These are phyloP conservation scores for Hyposmocoma kahamanoa DNA, from an alignment of 1,140 invertebrate species.

Conservation along the genomic window DNA sequence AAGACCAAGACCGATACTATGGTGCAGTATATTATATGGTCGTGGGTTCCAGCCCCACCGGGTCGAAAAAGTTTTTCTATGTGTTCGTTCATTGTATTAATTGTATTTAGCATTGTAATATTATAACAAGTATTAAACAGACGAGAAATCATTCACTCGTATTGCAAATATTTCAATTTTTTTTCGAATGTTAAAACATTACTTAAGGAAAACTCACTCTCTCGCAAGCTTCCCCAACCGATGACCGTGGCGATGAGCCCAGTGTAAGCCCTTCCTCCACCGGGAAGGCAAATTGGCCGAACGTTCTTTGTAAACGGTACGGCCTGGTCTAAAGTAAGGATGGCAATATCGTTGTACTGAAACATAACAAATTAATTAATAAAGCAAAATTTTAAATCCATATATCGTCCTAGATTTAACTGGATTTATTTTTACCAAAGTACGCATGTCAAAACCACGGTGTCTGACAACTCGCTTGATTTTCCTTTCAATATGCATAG, in stretches of 20 bases:
- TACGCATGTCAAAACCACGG: constrained; percentile 87
- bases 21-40: no score
- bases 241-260: constrained; percentile 85
- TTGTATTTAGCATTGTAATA: no score
- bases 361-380: constrained; percentile 33
- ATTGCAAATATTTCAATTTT: no score
- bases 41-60: no score
- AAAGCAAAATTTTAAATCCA: not conserved
- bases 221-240: constrained; percentile 87
- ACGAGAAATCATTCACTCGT: no score
- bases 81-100: no score
- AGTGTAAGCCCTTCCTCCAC: constrained; percentile 75
- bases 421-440: constrained; percentile 75
- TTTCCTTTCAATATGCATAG: constrained; percentile 82
- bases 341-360: constrained; percentile 89
- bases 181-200: no score
- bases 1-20: no score
- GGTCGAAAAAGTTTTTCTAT: no score
- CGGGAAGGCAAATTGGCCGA: constrained; percentile 87
- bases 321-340: constrained; percentile 86
- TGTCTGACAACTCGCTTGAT: constrained; percentile 89
- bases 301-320: constrained; percentile 84
- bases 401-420: not conserved
- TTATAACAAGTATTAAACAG: no score
- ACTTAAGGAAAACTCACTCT: constrained; percentile 79